phyloP scores from a whole-genome alignment of 2,888 invertebrate genomes.

The Sesia bembeciformis region DNA sequence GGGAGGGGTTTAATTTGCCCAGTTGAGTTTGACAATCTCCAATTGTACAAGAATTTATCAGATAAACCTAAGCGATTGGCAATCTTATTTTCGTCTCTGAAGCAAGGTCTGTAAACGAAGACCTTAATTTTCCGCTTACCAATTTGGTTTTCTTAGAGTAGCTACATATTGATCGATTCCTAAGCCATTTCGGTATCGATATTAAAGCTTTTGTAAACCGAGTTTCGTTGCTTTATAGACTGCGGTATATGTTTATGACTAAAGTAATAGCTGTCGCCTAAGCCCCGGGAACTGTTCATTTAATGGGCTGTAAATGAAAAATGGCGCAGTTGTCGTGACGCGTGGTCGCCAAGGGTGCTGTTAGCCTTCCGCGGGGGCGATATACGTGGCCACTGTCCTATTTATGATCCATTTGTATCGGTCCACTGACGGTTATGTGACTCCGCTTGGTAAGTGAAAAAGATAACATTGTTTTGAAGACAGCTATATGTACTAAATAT shows the following conservation, averaged over 20 bases:
- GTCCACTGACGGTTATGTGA: conserved; percentile 5
- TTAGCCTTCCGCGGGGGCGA: conserved; percentile 9
- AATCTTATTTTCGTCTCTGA: too few species aligned
- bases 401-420: conserved; percentile 33
- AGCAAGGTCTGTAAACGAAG: too few species aligned
- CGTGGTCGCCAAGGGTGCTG: conserved; percentile 16
- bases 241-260: conserved; percentile 39
- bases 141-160: too few species aligned
- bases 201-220: not conserved
- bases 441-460: not conserved
- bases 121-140: too few species aligned
- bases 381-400: conserved; percentile 18
- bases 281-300: conserved; percentile 33
- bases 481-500: too few species aligned
- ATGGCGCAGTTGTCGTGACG: conserved; percentile 28
- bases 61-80: too few species aligned
- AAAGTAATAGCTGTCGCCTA: conserved; percentile 35
- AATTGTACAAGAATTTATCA: too few species aligned
- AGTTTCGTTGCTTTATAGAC: conserved; percentile 15
- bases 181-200: too few species aligned
- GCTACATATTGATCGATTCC: too few species aligned
- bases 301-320: conserved; percentile 59
- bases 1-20: too few species aligned
- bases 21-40: too few species aligned
- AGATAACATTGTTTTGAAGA: not conserved